Evolutionary conservation across 2,113 vertebrate species (phyloP).

Genomic region (Hemichromis elongatus): DNA sequence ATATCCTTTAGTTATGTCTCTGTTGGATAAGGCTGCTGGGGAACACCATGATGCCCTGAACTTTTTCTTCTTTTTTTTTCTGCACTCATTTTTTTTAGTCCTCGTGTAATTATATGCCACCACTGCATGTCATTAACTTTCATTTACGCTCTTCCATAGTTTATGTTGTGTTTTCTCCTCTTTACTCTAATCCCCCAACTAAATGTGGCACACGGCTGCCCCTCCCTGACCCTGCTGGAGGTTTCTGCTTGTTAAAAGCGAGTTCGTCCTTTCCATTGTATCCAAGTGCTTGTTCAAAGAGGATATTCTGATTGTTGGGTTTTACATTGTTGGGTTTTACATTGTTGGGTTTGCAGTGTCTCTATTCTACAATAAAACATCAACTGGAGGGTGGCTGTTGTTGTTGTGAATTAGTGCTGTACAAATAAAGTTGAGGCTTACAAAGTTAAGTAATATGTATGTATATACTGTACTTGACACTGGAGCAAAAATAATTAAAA

Average conservation of each 20-base stretch:
- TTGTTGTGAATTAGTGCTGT: not conserved
- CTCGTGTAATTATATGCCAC: not conserved
- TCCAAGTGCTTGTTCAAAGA: not conserved
- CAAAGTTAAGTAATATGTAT: not conserved
- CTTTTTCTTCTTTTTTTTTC: not conserved
- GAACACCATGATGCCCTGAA: not conserved
- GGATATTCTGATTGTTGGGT: not conserved
- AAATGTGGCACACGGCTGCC: not conserved
- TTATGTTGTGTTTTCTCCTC: not conserved
- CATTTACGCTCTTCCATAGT: not conserved
- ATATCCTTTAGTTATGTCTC: not conserved
- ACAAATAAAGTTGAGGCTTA: not conserved
- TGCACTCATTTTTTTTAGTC: not conserved
- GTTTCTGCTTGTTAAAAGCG: not conserved
- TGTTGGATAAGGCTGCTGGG: not conserved
- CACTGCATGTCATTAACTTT: not conserved
- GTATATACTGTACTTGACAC: not conserved
- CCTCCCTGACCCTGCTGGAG: not conserved
- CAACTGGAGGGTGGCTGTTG: not conserved
- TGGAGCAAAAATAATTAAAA: not conserved
- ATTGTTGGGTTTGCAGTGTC: not conserved
- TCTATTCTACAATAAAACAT: not conserved
- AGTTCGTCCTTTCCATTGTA: not conserved
- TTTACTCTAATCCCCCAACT: not conserved
- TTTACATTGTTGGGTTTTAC: not conserved